Evolutionary conservation across 2,888 invertebrate species (phyloP), one percentile per base, ranked within the genome.

Genomic region (Notodromas monacha): DNA sequence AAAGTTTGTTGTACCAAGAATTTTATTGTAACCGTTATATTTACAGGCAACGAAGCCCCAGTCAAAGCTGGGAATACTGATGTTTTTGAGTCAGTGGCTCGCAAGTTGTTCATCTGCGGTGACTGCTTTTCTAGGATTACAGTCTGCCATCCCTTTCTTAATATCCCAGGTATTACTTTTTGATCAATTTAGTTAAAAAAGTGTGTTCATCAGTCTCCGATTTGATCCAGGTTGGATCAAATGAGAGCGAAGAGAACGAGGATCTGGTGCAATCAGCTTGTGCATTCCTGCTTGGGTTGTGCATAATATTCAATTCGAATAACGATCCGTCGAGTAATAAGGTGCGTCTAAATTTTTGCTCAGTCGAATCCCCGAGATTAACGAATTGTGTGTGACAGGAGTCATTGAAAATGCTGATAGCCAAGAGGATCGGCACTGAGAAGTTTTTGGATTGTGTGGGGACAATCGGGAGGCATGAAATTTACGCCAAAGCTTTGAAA

Each of bases 191-290:
- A n/a, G n/a, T n/a, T n/a, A n/a, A n/a, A n/a, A n/a, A n/a, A n/a
- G n/a, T n/a, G n/a, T n/a, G n/a, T n/a, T n/a, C n/a, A n/a, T n/a
- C n/a, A n/a, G n/a, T n/a, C n/a, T n/a, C n/a, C n/a, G n/a, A n/a
- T n/a, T n/a, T n/a, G n/a, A n/a, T 49, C 3, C 66, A 74, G 54
- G 60, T 66, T 2, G 63, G 64, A 38, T 65, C 69, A 34, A 66
- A 63, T 41, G 86, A 84, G 40, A 73, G 74, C 35, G 89, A 89
- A 45, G 73, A 81, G 39, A 68, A 72, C 45, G 89, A 86, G 46
- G 65, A 64, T 43, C 54, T 89, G 14, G 58, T 86, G 26, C 70
- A 74, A 44, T 79, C 79, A 3, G 56, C 84, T 37, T 70, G 74
- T 44, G 81, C 92, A 2, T 76, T 89, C 47, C 57, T 89, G 3